These are phyloP conservation scores for Lepisosteus oculatus DNA, from an alignment of 2,113 vertebrate species.

Conservation along the genomic window DNA sequence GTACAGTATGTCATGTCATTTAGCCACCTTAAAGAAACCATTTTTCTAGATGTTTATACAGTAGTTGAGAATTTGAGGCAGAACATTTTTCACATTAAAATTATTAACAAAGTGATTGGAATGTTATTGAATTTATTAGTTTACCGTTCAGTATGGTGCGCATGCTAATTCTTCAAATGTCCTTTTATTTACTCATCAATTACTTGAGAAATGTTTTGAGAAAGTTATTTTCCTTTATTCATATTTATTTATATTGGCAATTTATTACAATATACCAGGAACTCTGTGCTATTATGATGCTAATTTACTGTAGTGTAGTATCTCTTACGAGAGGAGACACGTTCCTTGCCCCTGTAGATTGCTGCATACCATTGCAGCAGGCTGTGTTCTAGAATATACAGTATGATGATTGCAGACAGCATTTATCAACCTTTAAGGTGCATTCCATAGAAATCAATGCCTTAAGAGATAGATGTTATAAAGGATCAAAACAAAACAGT, in stretches of 20 bases:
- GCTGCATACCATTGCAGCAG: slow-evolving; percentile 11
- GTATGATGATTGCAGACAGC: slow-evolving; percentile 18
- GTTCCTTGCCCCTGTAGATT: not conserved
- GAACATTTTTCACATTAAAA: no score
- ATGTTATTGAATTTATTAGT: slow-evolving; percentile 46
- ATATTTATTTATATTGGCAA: slow-evolving; percentile 23
- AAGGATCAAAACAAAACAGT: slow-evolving; percentile 57
- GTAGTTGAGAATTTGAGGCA: no score
- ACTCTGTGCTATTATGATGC: not conserved
- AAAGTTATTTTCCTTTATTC: slow-evolving; percentile 27
- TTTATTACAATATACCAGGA: not conserved
- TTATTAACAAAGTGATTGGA: slow-evolving; percentile 65
- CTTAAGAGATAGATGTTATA: slow-evolving; percentile 69
- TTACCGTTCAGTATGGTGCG: slow-evolving; percentile 57
- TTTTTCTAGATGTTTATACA: no score
- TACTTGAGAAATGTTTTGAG: slow-evolving; percentile 39
- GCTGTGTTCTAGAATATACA: slow-evolving; percentile 19
- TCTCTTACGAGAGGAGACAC: no score
- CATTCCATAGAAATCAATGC: slow-evolving; percentile 46
- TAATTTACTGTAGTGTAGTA: no score
- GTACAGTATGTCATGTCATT: no score
- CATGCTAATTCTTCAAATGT: slow-evolving; percentile 35
- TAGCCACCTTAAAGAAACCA: no score
- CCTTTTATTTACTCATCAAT: slow-evolving; percentile 31
- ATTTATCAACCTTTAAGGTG: slow-evolving; percentile 29